These are phyloP conservation scores for Labrus mixtus DNA, from an alignment of 2,113 vertebrate genomes.

Conservation along the genomic window DNA sequence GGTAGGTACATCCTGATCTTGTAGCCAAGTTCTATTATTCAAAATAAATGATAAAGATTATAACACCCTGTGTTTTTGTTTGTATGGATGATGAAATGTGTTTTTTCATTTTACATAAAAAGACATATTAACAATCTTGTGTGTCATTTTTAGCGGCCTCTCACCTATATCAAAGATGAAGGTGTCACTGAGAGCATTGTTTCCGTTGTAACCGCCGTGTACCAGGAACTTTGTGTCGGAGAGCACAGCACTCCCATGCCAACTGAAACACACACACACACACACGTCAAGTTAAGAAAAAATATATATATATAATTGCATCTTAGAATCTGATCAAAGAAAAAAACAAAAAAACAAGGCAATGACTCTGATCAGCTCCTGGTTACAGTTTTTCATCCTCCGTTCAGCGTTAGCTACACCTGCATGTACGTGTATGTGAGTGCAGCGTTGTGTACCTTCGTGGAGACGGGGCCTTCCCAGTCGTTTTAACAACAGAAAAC, in stretches of 20 bases:
- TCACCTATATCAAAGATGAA: constrained; percentile 83
- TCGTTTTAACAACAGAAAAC: constrained; percentile 82
- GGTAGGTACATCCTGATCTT: no score
- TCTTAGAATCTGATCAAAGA: no score
- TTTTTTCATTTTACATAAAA: no score
- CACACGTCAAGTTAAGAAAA: background rate
- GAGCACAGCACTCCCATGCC: constrained; percentile 80
- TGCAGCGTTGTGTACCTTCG: constrained; percentile 75
- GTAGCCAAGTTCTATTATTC: no score
- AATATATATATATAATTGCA: no score
- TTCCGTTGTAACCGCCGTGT: constrained; percentile 82
- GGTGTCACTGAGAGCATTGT: constrained; percentile 76
- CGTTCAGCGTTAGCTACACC: background rate
- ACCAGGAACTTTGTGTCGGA: constrained; percentile 82
- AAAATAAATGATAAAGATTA: no score
- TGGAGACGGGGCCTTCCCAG: constrained; percentile 82
- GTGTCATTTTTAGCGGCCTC: background rate
- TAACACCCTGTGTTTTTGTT: no score
- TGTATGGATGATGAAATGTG: no score
- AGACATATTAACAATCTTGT: no score
- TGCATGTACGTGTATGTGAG: background rate
- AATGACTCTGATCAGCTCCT: no score
- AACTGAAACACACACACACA: constrained; percentile 60
- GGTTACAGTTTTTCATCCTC: background rate
- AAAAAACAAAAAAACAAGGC: no score